Base-by-base conservation (phyloP, 2,797 vertebrate genomes). In the Enteromius trimaculatus region DNA sequence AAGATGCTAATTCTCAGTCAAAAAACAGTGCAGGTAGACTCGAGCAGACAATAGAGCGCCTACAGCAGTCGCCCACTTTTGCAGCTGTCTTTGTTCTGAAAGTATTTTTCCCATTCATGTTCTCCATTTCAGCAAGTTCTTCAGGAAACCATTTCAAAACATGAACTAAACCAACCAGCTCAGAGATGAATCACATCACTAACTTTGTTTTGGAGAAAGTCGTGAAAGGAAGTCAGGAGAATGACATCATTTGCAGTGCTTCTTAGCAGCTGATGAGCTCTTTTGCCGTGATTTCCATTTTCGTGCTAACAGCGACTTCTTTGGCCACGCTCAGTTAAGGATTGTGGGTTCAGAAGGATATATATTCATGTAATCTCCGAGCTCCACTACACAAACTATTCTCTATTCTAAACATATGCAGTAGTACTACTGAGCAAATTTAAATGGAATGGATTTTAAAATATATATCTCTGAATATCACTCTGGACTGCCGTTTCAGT, bases 41-140 rank as follows among this genome's bases (percentile, higher is more conserved):
- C 0, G 7, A 76, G 53, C 8, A 60, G 74, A 76, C 53, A 76
- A 76, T 42, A 58, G 71, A 53, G 49, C 6, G 1, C 60, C 31
- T 53, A 14, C n/a, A 26, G 74, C 60, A 37, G 21, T 60, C 6
- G 14, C 21, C 14, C 53, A 17, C 74, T 58, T 39, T 4, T 55
- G 37, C 29, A 17, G 72, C 31, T 0, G 34, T 39, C 53, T 76
- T 76, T 76, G 72, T 76, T 58, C 13, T 39, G 34, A 34, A 42
- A 76, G 21, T 23, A 17, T 39, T 76, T 37, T 26, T 76, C 53
- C 26, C 53, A 26, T 76, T 76, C 21, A 42, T 60, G 26, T 76
- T 76, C 53, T 60, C 8, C 7, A 76, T 76, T 76, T 76, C 34
- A 55, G 31, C 39, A 39, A 76, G 53, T 60, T 58, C 51, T 39